phyloP scores from a whole-genome alignment of 2,888 invertebrate species.

The Margaritifera margaritifera region DNA sequence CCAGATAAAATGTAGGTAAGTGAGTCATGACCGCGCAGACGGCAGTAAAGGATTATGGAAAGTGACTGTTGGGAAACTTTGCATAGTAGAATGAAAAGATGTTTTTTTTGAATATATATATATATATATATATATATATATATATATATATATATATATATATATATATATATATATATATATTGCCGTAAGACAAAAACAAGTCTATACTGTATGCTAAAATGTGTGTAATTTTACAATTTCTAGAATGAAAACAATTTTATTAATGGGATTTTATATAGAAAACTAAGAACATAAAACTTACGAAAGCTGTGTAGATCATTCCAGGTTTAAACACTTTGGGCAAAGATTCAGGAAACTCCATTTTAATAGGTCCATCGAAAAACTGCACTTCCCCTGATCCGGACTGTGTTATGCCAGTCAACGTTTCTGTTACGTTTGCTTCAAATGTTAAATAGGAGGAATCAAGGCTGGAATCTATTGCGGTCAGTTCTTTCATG shows the following conservation, averaged over 20 bases:
- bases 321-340: conserved; percentile 47
- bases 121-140: no score
- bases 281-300: conserved; percentile 3
- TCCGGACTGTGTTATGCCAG: conserved; percentile 87
- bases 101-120: no score
- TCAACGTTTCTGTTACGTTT: conserved; percentile 90
- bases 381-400: conserved; percentile 84
- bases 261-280: neutral
- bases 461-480: conserved; percentile 20
- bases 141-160: no score
- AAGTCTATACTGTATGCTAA: neutral
- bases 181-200: no score
- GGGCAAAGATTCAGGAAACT: conserved; percentile 41
- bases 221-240: neutral
- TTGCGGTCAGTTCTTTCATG: conserved; percentile 20
- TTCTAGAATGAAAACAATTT: neutral
- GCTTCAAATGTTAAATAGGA: conserved; percentile 76
- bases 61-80: no score
- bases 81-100: no score
- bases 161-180: no score
- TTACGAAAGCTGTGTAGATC: conserved; percentile 43
- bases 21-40: no score
- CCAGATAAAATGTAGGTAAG: no score
- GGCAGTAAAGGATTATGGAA: no score
- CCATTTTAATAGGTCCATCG: conserved; percentile 79